Percentiles rank a stretch among this genome's conserved stretches.
These are phyloP conservation scores for Miichthys miiuy DNA, from an alignment of 2,797 vertebrate genomes.

Conservation along the genomic window DNA sequence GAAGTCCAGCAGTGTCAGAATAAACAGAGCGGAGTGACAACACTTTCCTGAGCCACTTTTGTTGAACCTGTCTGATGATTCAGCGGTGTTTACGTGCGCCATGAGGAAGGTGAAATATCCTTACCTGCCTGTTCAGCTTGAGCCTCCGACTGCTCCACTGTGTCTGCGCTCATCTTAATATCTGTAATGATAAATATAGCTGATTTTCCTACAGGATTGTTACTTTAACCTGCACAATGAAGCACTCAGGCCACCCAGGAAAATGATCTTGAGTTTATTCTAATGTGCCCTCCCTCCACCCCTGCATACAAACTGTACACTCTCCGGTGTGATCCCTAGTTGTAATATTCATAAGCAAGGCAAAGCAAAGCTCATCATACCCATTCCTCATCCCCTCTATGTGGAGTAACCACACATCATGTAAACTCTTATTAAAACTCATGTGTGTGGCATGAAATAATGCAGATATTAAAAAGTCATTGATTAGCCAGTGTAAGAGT, in stretches of 20 bases:
- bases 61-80: slow-evolving; percentile 10
- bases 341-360: slow-evolving; percentile 91
- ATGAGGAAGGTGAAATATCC: slow-evolving; percentile 56
- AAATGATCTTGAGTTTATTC: slow-evolving; percentile 92
- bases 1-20: neutral
- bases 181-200: slow-evolving; percentile 92
- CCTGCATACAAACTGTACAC: slow-evolving; percentile 83
- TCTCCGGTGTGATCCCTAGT: slow-evolving; percentile 78
- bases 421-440: neutral
- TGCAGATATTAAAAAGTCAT: neutral
- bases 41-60: slow-evolving; percentile 14
- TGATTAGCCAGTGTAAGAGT: neutral
- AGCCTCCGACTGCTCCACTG: slow-evolving; percentile 89
- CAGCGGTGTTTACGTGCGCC: neutral
- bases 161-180: slow-evolving; percentile 96
- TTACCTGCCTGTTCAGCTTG: slow-evolving; percentile 91
- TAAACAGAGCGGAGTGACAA: slow-evolving; percentile 10
- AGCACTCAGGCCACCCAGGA: slow-evolving; percentile 84
- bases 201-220: slow-evolving; percentile 93
- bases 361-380: slow-evolving; percentile 61
- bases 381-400: neutral
- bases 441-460: neutral
- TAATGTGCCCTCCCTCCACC: slow-evolving; percentile 90
- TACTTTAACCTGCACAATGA: slow-evolving; percentile 85
- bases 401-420: neutral